These are phyloP conservation scores for Astropecten irregularis DNA, from an alignment of 53 echinoderm and acorn worm genomes.

Conservation along the genomic window DNA sequence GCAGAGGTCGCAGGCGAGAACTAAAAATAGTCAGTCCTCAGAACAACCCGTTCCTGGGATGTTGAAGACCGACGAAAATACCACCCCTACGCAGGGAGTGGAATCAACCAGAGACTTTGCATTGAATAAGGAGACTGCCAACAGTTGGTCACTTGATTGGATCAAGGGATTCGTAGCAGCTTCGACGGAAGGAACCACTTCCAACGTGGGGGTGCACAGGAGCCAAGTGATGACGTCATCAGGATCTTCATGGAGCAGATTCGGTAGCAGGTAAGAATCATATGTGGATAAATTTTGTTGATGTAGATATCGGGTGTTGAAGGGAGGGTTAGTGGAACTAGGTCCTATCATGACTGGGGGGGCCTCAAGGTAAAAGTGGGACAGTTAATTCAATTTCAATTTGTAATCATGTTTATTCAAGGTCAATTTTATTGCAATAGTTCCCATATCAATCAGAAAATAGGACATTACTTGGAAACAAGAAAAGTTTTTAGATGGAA, in stretches of 20 bases:
- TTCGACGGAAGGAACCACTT: conserved; percentile 34
- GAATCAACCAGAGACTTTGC: conserved; percentile 45
- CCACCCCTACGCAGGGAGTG: conserved; percentile 68
- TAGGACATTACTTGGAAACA: too few species aligned
- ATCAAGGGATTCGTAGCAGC: conserved; percentile 77
- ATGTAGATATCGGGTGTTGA: too few species aligned
- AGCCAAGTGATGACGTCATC: conserved; percentile 9
- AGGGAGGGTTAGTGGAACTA: too few species aligned
- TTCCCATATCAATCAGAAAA: too few species aligned
- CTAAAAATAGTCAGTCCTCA: conserved; percentile 68
- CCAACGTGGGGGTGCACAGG: not conserved
- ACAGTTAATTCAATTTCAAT: too few species aligned
- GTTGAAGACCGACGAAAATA: conserved; percentile 77
- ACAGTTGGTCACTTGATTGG: conserved; percentile 81
- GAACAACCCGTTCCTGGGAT: conserved; percentile 67
- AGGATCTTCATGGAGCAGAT: conserved; percentile 68
- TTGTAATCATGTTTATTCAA: too few species aligned
- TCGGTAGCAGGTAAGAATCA: conserved; percentile 72
- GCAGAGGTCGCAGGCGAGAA: conserved; percentile 22
- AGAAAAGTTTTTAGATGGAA: too few species aligned
- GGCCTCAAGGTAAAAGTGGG: too few species aligned
- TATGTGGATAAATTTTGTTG: too few species aligned
- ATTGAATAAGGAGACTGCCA: conserved; percentile 32
- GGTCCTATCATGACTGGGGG: too few species aligned
- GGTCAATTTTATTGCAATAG: too few species aligned